Base-by-base conservation (phyloP, 2,797 vertebrate species). In the Melanotaenia boesemani region DNA sequence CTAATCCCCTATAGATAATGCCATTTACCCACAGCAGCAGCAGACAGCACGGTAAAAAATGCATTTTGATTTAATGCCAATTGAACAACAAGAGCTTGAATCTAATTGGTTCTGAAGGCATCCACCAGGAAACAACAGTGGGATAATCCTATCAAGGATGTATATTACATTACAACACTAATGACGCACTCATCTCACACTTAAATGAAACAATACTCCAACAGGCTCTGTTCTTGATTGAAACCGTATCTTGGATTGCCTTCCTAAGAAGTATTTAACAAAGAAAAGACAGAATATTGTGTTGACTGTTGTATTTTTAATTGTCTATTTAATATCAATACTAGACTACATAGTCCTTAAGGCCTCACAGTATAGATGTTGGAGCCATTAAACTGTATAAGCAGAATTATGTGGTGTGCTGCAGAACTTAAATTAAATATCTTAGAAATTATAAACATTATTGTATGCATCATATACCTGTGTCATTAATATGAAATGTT, bases 1-100 rank as follows among this genome's bases (percentile, higher is more conserved):
- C 12, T 83, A 85, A 90, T 91, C 82, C 76, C 39, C 41, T 70
- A 60, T 70, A 81, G 85, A 86, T 77, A 75, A 86, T 52, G 48
- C 41, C 7, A 20, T 72, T 88, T 77, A 78, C 54, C 64, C 39
- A 3, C 18, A 50, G 84, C 18, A 50, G 84, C 63, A 69, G 74
- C 65, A 88, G 76, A 84, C 73, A 36, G 63, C 2, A 56, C 30
- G 60, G 4, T 66, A 62, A 75, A 74, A 74, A 72, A 71, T 4
- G 7, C 61, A 63, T 76, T 82, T 85, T 83, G 81, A 86, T 78
- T 54, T 12, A 0, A 83, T 63, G 72, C 84, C 82, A 85, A 67
- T 57, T 24, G 39, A 68, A 82, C 77, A 77, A 83, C 41, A 76
- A 32, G 34, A 77, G 62, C 57, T 55, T 81, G 64, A 76, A 77